Base-by-base conservation (phyloP, 2,888 invertebrate genomes). In the Penaeus monodon region DNA sequence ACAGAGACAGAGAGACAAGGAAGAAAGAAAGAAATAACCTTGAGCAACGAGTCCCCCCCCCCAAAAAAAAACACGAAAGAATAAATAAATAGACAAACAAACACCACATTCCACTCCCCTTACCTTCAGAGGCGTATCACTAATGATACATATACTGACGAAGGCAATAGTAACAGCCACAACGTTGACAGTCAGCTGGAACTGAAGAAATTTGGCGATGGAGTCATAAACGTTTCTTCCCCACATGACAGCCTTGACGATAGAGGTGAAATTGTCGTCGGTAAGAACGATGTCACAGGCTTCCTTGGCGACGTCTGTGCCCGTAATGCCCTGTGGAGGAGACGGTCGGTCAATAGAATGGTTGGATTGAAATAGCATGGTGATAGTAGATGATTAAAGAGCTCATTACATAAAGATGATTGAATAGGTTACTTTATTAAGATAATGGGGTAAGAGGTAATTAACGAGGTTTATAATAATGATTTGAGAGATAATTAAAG, bases 201-300 rank as follows among this genome's bases (percentile, higher is more conserved):
- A 99, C 94, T 99, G 99, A 91, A 99, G 94, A 94, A 99, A 99
- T 94, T 99, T 99, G 90, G 99, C 98, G 93, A 99, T 99, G 92
- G 98, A 98, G 94, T 99, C 99, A 93, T 99, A 99, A 84, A 99
- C 99, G 93, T 99, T 99, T 91, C 99, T 95, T 89, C 99, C 99
- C 99, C 99, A 99, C 98, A 99, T 98, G 91, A 99, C 99, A 90
- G 99, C 99, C 93, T 99, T 99, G 91, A 99, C 99, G 93, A 99
- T 99, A 92, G 98, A 98, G 91, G 98, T 98, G 94, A 99, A 99
- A 94, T 99, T 99, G 94, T 99, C 99, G 93, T 99, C 99, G 57
- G 99, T 99, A 88, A 99, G 94, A 92, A 99, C 99, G 93, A 99
- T 99, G 94, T 99, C 99, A 68, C 99, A 99, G 63, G 99, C 99